Evolutionary conservation across 2,113 vertebrate species (phyloP), one percentile per base, ranked within the genome.

Genomic region (Genyomyrus donnyi): DNA sequence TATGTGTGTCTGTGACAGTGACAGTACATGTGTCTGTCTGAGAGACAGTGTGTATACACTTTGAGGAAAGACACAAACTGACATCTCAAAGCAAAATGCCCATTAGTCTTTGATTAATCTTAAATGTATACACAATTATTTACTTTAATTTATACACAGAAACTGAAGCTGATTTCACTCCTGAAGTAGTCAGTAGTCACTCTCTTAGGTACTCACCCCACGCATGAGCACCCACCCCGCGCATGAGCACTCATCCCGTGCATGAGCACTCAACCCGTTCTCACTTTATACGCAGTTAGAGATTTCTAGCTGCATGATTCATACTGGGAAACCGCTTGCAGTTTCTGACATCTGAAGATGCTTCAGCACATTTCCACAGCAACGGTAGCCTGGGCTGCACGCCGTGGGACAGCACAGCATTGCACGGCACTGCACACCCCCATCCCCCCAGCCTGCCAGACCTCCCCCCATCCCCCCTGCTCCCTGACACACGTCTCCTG

Each of bases 401-500:
- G 3, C 3, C 3, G 5, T 3, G 19, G 8, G 48, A 7, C 45
- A 13, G 17, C 15, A 42, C 11, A 19, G 6, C 86, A 11, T 19
- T 5, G 42, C n/a, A 31, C 11, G 24, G 21, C 24, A 19, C 4
- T 7, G 31, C 48, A 27, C 24, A 10, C 27, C 24, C 19, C 85
- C 21, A 17, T 13, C 15, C 27, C 92, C 93, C 93, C 92, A 92
- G 90, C 90, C 91, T 50, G 92, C 93, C 91, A 92, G 93, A 94
- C 93, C 92, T 94, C 90, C 90, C 94, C 92, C 93, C 93, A 93
- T 21, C 24, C 94, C 93, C 94, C 91, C 52, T 17, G 52, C 91
- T 93, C 93, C 94, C 92, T 94, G 93, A 92, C 93, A 92, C 90
- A 66, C 91, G 92, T 93, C 93, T 93, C 8, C 31, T n/a, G 27